Conservation (phyloP, 1,140 invertebrate species). For the Drosophila eugracilis region DNA sequence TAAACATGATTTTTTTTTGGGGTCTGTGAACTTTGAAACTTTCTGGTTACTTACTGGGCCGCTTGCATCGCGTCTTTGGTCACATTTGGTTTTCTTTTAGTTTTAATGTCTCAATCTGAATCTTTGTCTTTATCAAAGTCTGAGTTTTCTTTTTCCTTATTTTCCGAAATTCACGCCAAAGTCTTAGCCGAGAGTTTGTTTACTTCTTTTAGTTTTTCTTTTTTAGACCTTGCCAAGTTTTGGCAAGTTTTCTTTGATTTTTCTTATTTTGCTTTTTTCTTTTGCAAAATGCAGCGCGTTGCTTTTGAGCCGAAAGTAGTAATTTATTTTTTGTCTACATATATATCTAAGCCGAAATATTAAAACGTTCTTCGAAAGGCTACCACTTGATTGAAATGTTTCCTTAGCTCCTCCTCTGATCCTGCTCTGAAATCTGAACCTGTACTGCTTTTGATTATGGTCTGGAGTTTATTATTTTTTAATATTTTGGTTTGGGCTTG, state of each 20-base stretch:
- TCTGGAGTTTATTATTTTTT: conserved; percentile 4
- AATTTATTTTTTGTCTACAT: conserved; percentile 10
- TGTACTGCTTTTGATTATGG: conserved; percentile 26
- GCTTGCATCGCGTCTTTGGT: conserved; percentile 65
- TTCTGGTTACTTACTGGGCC: conserved; percentile 27
- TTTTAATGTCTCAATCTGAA: conserved; percentile 14
- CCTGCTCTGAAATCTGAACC: conserved; percentile 39
- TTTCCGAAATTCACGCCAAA: conserved; percentile 78
- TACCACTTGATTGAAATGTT: conserved; percentile 57
- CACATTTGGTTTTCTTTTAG: conserved; percentile 33
- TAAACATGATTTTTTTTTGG: conserved; percentile 59
- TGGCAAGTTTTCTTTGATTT: conserved; percentile 27
- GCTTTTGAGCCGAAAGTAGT: conserved; percentile 51
- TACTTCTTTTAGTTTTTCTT: conserved; percentile 30
- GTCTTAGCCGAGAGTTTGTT: conserved; percentile 76
- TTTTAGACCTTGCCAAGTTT: conserved; percentile 33
- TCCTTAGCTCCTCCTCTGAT: conserved; percentile 44
- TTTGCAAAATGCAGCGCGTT: conserved; percentile 54
- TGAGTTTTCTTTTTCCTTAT: conserved; percentile 29
- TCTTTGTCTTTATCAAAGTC: conserved; percentile 35
- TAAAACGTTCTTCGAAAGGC: conserved; percentile 42
- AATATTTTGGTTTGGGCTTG: not conserved
- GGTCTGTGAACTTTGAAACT: conserved; percentile 25
- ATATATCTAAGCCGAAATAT: conserved; percentile 67
- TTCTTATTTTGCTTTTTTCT: conserved; percentile 21